Evolutionary conservation across 2,797 vertebrate genomes (phyloP).

Genomic region (Remorina albescens): DNA sequence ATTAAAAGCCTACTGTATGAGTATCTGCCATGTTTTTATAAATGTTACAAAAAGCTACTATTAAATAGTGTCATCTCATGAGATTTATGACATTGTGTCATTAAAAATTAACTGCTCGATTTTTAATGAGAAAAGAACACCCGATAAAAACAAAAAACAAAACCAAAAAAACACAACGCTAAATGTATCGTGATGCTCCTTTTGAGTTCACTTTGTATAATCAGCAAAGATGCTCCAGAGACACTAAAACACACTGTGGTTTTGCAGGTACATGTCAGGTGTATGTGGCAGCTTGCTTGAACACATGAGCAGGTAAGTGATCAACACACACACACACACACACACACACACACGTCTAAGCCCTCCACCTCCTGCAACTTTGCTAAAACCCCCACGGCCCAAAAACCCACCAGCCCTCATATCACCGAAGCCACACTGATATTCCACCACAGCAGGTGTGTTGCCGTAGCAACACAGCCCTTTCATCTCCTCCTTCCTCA

Average conservation of each 20-base stretch:
- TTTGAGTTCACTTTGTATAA: background rate
- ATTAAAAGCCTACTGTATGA: slow-evolving; percentile 27
- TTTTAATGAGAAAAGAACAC: too few species aligned
- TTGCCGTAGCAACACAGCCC: slow-evolving; percentile 80
- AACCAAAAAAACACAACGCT: background rate
- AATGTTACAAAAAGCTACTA: background rate
- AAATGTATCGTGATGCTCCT: slow-evolving; percentile 2
- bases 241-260: slow-evolving; percentile 28
- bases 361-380: slow-evolving; percentile 21
- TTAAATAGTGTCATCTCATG: background rate
- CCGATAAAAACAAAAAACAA: too few species aligned
- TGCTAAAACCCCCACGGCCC: slow-evolving; percentile 49
- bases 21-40: slow-evolving; percentile 9
- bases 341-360: slow-evolving; percentile 14
- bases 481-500: slow-evolving; percentile 75
- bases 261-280: slow-evolving; percentile 35
- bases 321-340: slow-evolving; percentile 22
- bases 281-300: slow-evolving; percentile 27
- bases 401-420: slow-evolving; percentile 60
- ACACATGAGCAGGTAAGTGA: slow-evolving; percentile 16
- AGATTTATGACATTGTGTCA: background rate
- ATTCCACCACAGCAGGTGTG: slow-evolving; percentile 75
- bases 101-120: too few species aligned
- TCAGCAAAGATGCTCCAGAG: background rate
- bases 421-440: slow-evolving; percentile 64